A percentile compares a stretch with the other conserved stretches of the same genome.
phyloP scores from a whole-genome alignment of 1,140 invertebrate genomes.

The Dendrolimus kikuchii region DNA sequence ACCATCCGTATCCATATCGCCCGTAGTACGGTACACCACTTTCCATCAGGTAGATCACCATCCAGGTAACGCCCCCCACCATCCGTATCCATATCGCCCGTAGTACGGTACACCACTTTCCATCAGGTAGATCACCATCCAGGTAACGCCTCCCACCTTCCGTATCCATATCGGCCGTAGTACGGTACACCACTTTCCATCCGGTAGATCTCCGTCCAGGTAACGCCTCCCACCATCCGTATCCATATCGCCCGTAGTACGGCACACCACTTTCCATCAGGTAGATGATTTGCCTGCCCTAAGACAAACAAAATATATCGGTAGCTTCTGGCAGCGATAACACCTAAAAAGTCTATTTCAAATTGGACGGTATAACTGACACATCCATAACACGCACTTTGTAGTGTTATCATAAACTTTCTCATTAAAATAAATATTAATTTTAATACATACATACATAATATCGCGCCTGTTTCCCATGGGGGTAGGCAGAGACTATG shows the following conservation, averaged over 20 bases:
- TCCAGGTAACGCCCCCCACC: conserved; percentile 74
- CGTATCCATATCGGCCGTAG: conserved; percentile 2
- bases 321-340: too few species aligned
- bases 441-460: too few species aligned
- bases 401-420: too few species aligned
- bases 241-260: conserved; percentile 1
- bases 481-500: too few species aligned
- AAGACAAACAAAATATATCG: too few species aligned
- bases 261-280: neutral
- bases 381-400: neutral
- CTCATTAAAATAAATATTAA: too few species aligned
- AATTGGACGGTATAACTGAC: conserved; percentile 80
- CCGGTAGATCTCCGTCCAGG: conserved; percentile 75
- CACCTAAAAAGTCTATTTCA: conserved; percentile 13
- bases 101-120: neutral
- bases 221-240: conserved; percentile 55
- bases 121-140: conserved; percentile 68
- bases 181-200: neutral
- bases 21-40: neutral
- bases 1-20: conserved; percentile 6
- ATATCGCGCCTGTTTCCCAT: too few species aligned
- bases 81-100: conserved; percentile 4
- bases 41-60: conserved; percentile 43
- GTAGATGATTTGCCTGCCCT: too few species aligned
- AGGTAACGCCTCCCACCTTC: conserved; percentile 70